Evolutionary conservation across 1,140 invertebrate genomes (phyloP), one percentile per base, ranked within the genome.

Genomic region (Brachionus calyciflorus): DNA sequence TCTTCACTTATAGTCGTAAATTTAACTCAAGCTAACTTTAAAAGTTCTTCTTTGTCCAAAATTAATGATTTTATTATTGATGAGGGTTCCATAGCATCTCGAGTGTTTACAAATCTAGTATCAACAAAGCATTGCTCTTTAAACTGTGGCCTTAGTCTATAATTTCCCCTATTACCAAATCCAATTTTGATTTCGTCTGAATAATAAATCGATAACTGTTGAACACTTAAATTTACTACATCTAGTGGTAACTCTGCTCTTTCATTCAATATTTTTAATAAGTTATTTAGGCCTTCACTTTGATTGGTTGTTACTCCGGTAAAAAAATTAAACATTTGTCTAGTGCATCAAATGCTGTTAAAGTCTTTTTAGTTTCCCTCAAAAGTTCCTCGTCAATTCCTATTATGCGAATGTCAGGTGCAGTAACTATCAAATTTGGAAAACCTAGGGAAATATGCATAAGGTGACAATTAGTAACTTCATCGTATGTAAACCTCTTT

Each of bases 401-500:
- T 10, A 40, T 40, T 0, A 63, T 63, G 0, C 57, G 14, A 3
- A 63, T 40, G 33, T 63, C 57, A 9, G 57, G 57, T 9, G 57
- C 57, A 5, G 57, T 63, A 3, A 60, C 19, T 24, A 17, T 63
- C 2, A 10, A 1, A 63, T 63, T 63, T 0, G 57, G 57, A 4
- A 3, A 40, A n/a, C 30, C 28, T 0, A 63, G 4, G 1, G 57
- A 63, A 19, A 63, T 63, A 63, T 63, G 57, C 57, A 63, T 63
- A 0, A 63, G n/a, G 33, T 63, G 57, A 19, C 57, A 63, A 21
- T 63, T 63, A 0, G 57, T 30, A 19, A 63, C 17, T 40, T 63
- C 30, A 19, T 63, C 57, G 33, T 63, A 63, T 19, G 57, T 63
- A 17, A 63, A 63, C 40, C 57, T 63, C 40, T 63, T 63, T 5